phyloP scores from a whole-genome alignment of 2,888 invertebrate genomes.

The Agapostemon virescens region DNA sequence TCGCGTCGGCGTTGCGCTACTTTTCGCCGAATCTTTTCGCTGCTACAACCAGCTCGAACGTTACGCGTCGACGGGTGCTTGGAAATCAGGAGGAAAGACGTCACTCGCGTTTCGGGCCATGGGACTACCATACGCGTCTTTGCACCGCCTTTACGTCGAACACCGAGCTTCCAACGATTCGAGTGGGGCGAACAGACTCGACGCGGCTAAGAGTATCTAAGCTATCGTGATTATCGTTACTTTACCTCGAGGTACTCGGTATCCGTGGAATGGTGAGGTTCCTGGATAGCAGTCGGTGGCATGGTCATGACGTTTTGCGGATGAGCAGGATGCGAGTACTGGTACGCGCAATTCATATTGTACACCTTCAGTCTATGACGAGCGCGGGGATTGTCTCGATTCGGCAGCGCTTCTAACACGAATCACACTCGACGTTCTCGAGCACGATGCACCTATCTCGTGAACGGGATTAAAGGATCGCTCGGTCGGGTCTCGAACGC shows the following conservation, averaged over 20 bases:
- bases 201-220: no score
- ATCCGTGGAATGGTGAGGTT: slow-evolving; percentile 73
- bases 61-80: no score
- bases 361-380: slow-evolving; percentile 3
- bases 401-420: background rate
- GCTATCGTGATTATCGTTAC: background rate
- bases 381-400: background rate
- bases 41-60: background rate
- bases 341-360: slow-evolving; percentile 79
- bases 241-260: slow-evolving; percentile 78
- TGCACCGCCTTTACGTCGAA: no score
- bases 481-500: background rate
- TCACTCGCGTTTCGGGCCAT: background rate
- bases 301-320: slow-evolving; percentile 77
- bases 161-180: no score
- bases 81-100: background rate
- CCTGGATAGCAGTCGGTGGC: slow-evolving; percentile 70
- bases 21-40: background rate
- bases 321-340: slow-evolving; percentile 77
- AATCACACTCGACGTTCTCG: slow-evolving; percentile 9
- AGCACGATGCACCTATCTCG: background rate
- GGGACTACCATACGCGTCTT: no score
- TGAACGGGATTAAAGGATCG: background rate
- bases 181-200: background rate
- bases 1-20: background rate